Conservation (phyloP, 2,113 vertebrate species). For the Accipiter cooperii region DNA sequence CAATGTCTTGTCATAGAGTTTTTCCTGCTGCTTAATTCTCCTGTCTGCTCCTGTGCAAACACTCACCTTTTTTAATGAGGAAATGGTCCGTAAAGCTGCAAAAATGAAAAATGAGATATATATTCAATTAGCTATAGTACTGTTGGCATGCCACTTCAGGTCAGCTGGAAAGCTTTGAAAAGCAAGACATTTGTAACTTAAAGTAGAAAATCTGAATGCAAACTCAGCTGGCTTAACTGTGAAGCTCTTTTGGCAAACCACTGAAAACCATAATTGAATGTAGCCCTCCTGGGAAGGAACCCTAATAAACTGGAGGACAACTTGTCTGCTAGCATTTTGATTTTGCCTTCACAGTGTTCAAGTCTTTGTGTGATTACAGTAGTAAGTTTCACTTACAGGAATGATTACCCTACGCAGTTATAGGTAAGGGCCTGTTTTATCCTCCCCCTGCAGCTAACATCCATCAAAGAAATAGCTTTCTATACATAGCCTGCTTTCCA, state of each 20-base stretch:
- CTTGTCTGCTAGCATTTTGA: slow-evolving; percentile 46
- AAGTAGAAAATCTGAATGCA: slow-evolving; percentile 51
- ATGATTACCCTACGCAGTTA: background rate
- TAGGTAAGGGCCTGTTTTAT: slow-evolving; percentile 19
- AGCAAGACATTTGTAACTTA: slow-evolving; percentile 26
- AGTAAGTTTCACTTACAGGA: background rate
- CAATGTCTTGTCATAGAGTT: background rate
- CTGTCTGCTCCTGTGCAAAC: background rate
- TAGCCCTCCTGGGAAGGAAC: slow-evolving; percentile 50
- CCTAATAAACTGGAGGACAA: slow-evolving; percentile 34
- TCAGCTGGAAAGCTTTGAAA: slow-evolving; percentile 49
- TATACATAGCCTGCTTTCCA: background rate
- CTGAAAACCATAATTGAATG: slow-evolving; percentile 49
- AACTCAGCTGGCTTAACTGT: slow-evolving; percentile 23
- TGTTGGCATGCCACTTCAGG: slow-evolving; percentile 28
- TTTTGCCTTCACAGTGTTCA: slow-evolving; percentile 9
- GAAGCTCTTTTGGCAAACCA: slow-evolving; percentile 39
- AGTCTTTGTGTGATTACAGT: background rate
- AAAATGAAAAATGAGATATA: background rate
- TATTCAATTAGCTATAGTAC: slow-evolving; percentile 26
- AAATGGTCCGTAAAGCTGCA: background rate
- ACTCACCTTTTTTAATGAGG: slow-evolving; percentile 28
- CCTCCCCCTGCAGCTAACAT: slow-evolving; percentile 8
- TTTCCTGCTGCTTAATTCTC: slow-evolving; percentile 2
- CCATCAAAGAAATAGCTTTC: slow-evolving; percentile 17